Evolutionary conservation across 2,888 invertebrate species (phyloP).

Genomic region (Amphipoea oculea): DNA sequence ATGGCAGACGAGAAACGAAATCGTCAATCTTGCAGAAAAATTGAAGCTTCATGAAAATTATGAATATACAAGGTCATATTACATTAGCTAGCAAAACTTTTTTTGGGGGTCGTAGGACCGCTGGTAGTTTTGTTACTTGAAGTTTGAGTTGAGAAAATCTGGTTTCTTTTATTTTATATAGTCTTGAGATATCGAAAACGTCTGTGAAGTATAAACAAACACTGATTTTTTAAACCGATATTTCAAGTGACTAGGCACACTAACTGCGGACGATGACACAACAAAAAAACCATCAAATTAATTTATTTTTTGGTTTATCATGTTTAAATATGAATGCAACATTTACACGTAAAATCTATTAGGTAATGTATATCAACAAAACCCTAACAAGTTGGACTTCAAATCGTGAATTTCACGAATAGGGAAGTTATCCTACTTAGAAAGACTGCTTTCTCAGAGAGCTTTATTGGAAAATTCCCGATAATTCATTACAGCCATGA

Average conservation of each 20-base stretch:
- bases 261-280: too few species aligned
- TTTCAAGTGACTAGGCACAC: too few species aligned
- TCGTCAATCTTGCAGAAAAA: background rate
- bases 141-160: too few species aligned
- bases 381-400: constrained; percentile 50
- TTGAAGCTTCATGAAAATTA: background rate
- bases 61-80: background rate
- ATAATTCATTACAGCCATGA: constrained; percentile 90
- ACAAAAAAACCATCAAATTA: too few species aligned
- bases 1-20: too few species aligned
- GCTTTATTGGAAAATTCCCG: constrained; percentile 86
- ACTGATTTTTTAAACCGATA: too few species aligned
- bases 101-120: too few species aligned
- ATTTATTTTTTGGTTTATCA: too few species aligned
- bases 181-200: background rate
- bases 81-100: too few species aligned
- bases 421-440: constrained; percentile 50
- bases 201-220: background rate
- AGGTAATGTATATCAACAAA: constrained; percentile 12
- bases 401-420: constrained; percentile 49
- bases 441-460: constrained; percentile 53
- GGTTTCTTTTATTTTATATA: background rate
- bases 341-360: background rate
- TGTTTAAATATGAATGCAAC: too few species aligned
- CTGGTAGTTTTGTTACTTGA: too few species aligned